Evolutionary conservation across 2,113 vertebrate genomes (phyloP), one percentile per base, ranked within the genome.

Genomic region (Athene cunicularia): DNA sequence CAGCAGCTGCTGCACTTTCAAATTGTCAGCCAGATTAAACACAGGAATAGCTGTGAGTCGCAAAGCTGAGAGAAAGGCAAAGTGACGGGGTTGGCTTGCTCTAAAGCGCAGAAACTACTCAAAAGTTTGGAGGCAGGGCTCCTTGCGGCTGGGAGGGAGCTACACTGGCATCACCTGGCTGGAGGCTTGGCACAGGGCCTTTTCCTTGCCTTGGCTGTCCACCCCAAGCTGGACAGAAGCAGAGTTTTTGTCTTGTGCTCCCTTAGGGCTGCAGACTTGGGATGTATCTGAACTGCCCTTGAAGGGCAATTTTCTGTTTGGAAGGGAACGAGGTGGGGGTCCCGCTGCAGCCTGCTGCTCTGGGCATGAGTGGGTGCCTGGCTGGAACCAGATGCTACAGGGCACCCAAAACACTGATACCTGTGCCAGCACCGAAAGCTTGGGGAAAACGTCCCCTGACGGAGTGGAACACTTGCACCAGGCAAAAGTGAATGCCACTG

Each of bases 71-170:
- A n/a, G 56, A 92, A 80, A 17, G 73, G 41, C 33, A 15, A 87
- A 94, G 55, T 12, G 16, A 80, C 1, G 0, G 45, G 35, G 60
- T 71, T 18, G 2, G 26, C 23, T 88, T 72, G 35, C 56, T 88
- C 50, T 47, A 1, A 71, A 85, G 63, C 47, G 14, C 33, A 70
- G 49, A 79, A 85, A 90, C 52, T 35, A 30, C 53, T 63, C 45
- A 53, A 30, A 76, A 91, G 79, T 45, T 41, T 32, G 27, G 63
- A 84, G 70, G 49, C 32, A 89, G 70, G 32, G 37, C 50, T 92
- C 14, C 41, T n/a, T 0, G 0, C 0, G 0, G 39, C 49, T 5
- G 1, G 32, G 14, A 60, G 27, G 8, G 63, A 86, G 80, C 47
- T 86, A 35, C 1, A 1, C 26, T 4, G 11, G 37, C 50, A 84